Conservation (phyloP, 2,797 vertebrate genomes). For the Melanotaenia nigrans region DNA sequence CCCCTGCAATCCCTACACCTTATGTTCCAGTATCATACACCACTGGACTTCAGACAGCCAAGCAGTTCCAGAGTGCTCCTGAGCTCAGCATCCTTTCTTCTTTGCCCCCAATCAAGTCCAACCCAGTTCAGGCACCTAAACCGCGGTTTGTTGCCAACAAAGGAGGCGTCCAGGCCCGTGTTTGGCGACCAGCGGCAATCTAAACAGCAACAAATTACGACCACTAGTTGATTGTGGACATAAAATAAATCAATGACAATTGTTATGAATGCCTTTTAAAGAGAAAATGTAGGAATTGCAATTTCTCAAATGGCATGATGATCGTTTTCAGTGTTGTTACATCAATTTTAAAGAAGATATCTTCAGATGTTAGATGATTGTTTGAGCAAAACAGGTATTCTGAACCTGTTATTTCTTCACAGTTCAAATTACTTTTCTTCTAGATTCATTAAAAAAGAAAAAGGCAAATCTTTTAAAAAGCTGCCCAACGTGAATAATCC, state of each 20-base stretch:
- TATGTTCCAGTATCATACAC: slow-evolving; percentile 72
- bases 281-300: neutral
- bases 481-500: neutral
- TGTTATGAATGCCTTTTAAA: slow-evolving; percentile 20
- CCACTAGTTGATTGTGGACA: slow-evolving; percentile 1
- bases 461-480: neutral
- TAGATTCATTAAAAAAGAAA: neutral
- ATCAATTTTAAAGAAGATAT: slow-evolving; percentile 7
- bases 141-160: slow-evolving; percentile 93
- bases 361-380: neutral
- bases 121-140: slow-evolving; percentile 88
- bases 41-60: slow-evolving; percentile 78
- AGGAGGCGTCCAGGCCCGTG: slow-evolving; percentile 88
- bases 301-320: neutral
- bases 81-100: slow-evolving; percentile 80
- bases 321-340: slow-evolving; percentile 1
- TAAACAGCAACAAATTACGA: slow-evolving; percentile 35
- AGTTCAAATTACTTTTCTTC: neutral
- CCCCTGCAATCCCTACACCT: slow-evolving; percentile 61
- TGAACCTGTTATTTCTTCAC: neutral
- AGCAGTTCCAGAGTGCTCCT: slow-evolving; percentile 86
- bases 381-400: slow-evolving; percentile 4
- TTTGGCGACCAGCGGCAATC: slow-evolving; percentile 91
- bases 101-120: slow-evolving; percentile 74
- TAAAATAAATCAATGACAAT: neutral